Evolutionary conservation across 2,797 vertebrate genomes (phyloP).

Genomic region (Gephyroberyx darwinii): DNA sequence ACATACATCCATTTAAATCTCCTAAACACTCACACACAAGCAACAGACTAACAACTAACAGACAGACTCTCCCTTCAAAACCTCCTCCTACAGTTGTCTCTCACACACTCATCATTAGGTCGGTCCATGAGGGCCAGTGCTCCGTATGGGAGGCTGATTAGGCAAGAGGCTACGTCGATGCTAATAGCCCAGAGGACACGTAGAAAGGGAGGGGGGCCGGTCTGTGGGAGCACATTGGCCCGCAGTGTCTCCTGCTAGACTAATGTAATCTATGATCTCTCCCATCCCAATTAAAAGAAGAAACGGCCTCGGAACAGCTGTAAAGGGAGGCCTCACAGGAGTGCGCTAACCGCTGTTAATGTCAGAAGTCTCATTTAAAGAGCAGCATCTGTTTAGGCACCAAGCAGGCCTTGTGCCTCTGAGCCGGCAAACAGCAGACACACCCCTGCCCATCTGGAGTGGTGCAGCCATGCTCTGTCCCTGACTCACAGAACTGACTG

Average conservation of each 20-base stretch:
- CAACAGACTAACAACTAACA: slow-evolving; percentile 20
- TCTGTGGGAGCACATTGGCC: slow-evolving; percentile 49
- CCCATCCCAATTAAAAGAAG: slow-evolving; percentile 81
- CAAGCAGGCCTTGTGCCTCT: slow-evolving; percentile 57
- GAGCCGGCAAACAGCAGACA: slow-evolving; percentile 62
- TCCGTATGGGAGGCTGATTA: slow-evolving; percentile 64
- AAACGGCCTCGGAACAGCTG: slow-evolving; percentile 83
- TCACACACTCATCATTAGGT: slow-evolving; percentile 22
- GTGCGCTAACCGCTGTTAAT: slow-evolving; percentile 81
- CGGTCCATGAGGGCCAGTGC: slow-evolving; percentile 32
- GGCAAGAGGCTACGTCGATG: slow-evolving; percentile 46
- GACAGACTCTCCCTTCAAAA: slow-evolving; percentile 10
- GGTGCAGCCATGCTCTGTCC: slow-evolving; percentile 35
- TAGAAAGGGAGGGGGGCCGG: slow-evolving; percentile 51
- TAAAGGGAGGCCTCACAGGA: slow-evolving; percentile 82
- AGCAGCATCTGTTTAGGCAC: slow-evolving; percentile 82
- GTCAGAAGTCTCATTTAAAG: slow-evolving; percentile 84
- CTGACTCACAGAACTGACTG: slow-evolving; percentile 6
- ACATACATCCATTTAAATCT: slow-evolving; percentile 6
- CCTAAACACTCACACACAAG: background rate
- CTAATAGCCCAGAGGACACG: slow-evolving; percentile 55
- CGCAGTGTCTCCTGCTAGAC: slow-evolving; percentile 68
- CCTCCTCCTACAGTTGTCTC: slow-evolving; percentile 21
- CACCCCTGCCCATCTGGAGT: slow-evolving; percentile 78
- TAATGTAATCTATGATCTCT: slow-evolving; percentile 85